Conservation (phyloP, 2,888 invertebrate species). For the Limnephilus marmoratus region DNA sequence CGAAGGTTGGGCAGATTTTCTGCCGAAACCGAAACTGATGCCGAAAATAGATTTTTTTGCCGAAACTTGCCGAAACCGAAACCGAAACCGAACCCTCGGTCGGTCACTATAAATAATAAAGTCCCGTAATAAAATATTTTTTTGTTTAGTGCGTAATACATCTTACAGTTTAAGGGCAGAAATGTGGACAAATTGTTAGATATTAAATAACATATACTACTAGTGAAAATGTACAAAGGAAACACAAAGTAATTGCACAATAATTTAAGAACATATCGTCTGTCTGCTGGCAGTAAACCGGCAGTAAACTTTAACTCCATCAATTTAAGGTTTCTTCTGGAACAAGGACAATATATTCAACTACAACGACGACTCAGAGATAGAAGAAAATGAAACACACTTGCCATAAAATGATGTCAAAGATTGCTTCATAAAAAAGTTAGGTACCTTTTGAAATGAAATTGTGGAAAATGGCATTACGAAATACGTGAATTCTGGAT, state of each 20-base stretch:
- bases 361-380: neutral
- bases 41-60: too few relatives aligned
- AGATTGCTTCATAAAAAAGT: neutral
- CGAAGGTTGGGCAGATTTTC: too few relatives aligned
- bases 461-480: neutral
- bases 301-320: neutral
- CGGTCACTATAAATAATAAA: too few relatives aligned
- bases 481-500: neutral
- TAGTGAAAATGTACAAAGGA: neutral
- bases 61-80: too few relatives aligned
- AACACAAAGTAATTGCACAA: neutral
- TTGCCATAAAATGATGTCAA: neutral
- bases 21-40: too few relatives aligned
- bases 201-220: too few relatives aligned
- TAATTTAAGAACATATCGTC: neutral
- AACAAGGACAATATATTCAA: neutral
- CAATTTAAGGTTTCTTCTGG: neutral
- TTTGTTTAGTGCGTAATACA: too few relatives aligned
- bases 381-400: neutral
- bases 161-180: neutral
- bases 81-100: too few relatives aligned
- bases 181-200: neutral
- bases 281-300: neutral
- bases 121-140: too few relatives aligned
- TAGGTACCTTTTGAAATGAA: neutral